phyloP scores from a whole-genome alignment of 2,113 vertebrate species.

The Anhinga anhinga region DNA sequence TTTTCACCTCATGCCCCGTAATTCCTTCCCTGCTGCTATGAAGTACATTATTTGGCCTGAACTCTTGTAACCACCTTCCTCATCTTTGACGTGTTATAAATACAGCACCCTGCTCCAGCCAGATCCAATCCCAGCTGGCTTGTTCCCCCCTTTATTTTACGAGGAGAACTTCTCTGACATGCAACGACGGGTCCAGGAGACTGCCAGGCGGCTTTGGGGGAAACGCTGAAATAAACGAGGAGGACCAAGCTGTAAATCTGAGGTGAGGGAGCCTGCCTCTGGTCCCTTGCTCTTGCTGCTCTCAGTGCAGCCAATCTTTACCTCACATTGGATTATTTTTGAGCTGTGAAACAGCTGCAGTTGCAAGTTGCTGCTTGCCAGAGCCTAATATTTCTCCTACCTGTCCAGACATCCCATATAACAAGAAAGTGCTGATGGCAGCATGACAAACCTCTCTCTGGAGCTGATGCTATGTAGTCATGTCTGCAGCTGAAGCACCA shows the following conservation, averaged over 20 bases:
- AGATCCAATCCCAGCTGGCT: neutral
- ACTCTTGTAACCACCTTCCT: neutral
- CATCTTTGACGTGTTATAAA: neutral
- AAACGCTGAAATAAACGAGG: neutral
- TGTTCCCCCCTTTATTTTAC: neutral
- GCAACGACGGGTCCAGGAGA: neutral
- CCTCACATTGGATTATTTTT: neutral
- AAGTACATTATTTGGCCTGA: neutral
- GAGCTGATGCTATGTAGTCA: constrained; percentile 2
- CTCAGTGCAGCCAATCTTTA: neutral
- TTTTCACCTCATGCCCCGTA: neutral
- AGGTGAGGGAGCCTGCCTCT: neutral
- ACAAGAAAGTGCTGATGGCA: constrained; percentile 61
- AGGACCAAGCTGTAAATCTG: neutral
- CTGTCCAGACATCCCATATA: constrained; percentile 62
- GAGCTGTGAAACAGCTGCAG: constrained; percentile 59
- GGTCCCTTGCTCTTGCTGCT: neutral
- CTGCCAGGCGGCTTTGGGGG: neutral
- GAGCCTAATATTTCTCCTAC: constrained; percentile 57
- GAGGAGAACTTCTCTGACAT: neutral
- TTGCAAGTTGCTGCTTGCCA: constrained; percentile 69
- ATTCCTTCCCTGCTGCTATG: neutral
- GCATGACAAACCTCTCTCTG: constrained; percentile 31
- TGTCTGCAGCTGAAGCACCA: constrained; percentile 7
- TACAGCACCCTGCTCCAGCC: neutral